Base-by-base conservation (phyloP, 2,797 vertebrate species). In the Ispidina picta region DNA sequence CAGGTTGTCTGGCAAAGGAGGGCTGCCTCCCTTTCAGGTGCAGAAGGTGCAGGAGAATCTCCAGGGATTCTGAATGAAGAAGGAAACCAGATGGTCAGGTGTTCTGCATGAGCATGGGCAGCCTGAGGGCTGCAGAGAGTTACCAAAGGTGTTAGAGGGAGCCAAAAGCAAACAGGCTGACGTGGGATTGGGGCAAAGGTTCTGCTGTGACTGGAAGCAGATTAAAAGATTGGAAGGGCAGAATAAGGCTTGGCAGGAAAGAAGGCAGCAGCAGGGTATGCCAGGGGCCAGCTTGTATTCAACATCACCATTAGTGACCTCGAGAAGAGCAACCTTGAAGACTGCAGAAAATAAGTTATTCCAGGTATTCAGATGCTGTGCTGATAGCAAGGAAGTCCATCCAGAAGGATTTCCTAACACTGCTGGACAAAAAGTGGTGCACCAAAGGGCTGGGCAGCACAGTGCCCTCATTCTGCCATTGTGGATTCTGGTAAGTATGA, bases 301-400 rank as follows among this genome's bases (percentile, higher is more conserved):
- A 58, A 18, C 60, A 54, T 58, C 55, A 58, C 68, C n/a, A 65
- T 58, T 71, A 72, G 51, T 54, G 81, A 68, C 46, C 48, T 33
- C 64, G 60, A 76, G 33, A 77, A 80, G n/a, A 88, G 51, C 49
- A 68, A 81, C 52, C 37, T 60, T 68, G 44, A 66, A 44, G 66
- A 37, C 28, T 58, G 43, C 51, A 90, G 55, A 54, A 90, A 90
- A 72, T 20, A 46, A 75, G 55, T n/a, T 68, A n/a, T 65, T 55
- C 69, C 26, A n/a, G 49, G 43, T 65, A 81, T 71, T 85, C 39
- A 55, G 62, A 62, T 44, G 37, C 48, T 41, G 37, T 5, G 58
- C 20, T 49, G 60, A 71, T 9, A 54, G 33, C 58, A 83, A 88
- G 44, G 39, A 85, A 62, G 43, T 68, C 54, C 13, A 37, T 37